Evolutionary conservation across 1,140 invertebrate genomes (phyloP), one percentile per base, ranked within the genome.

Genomic region (Orchesella cincta): DNA sequence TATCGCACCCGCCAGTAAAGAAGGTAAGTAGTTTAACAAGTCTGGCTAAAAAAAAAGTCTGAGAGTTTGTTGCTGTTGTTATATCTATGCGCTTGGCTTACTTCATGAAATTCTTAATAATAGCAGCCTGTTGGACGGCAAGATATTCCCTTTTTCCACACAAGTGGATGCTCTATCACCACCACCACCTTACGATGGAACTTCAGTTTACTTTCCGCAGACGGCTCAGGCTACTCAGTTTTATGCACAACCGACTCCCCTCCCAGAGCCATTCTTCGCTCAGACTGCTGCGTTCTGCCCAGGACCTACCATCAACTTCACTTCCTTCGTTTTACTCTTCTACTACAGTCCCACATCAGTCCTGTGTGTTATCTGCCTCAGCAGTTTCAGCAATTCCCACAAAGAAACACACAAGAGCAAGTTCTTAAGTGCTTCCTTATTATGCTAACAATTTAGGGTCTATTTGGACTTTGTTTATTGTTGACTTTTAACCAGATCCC

Each of bases 1-100:
- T 84, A 94, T 95, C 85, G 94, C 93, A n/a, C 93, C 93, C 79
- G 93, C 94, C 78, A 92, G 95, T 79, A 93, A 93, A 83, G 95
- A n/a, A 94, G 87, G 90, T 36, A 54, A 52, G 26, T 33, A n/a
- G 12, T 16, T 62, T n/a, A 28, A 16, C 12, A n/a, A n/a, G n/a
- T n/a, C n/a, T n/a, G n/a, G n/a, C n/a, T n/a, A n/a, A n/a, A n/a
- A n/a, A n/a, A n/a, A n/a, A n/a, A n/a, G n/a, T n/a, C n/a, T n/a
- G n/a, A n/a, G n/a, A n/a, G n/a, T n/a, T n/a, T n/a, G n/a, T n/a
- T n/a, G n/a, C n/a, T n/a, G n/a, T n/a, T n/a, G n/a, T n/a, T n/a
- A n/a, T n/a, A n/a, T n/a, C n/a, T n/a, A n/a, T n/a, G n/a, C n/a
- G n/a, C n/a, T n/a, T n/a, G n/a, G n/a, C n/a, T n/a, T n/a, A n/a